A percentile compares a stretch with the other conserved stretches of the same genome.
Conservation (phyloP, 2,888 invertebrate genomes). For the Plebejus argus region DNA sequence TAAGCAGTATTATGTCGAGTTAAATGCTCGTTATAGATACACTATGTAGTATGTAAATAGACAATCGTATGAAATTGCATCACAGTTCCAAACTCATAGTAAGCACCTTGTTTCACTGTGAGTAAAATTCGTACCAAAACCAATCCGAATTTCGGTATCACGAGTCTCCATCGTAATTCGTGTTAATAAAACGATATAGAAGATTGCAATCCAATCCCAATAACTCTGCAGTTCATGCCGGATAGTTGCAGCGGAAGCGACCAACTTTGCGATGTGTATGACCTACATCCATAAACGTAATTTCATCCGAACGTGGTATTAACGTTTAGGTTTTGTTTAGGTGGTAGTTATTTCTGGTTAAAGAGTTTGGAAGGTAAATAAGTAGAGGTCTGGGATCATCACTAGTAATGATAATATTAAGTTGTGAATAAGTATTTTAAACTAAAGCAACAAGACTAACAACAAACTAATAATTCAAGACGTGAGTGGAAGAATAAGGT, state of each 20-base stretch:
- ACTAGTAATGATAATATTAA: no score
- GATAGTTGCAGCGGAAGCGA: conserved; percentile 10
- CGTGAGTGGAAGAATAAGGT: no score
- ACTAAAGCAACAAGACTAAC: no score
- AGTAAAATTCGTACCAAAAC: background rate
- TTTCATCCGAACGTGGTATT: background rate
- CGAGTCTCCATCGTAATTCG: conserved; percentile 15
- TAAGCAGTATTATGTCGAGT: background rate
- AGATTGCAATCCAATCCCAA: conserved; percentile 22
- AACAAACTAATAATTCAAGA: no score
- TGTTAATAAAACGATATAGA: conserved; percentile 22
- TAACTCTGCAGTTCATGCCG: conserved; percentile 21
- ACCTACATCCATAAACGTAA: conserved; percentile 23
- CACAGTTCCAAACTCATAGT: background rate
- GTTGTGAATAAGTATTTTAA: no score
- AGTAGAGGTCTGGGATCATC: background rate
- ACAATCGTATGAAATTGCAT: background rate
- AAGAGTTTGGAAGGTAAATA: background rate
- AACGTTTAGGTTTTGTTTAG: background rate
- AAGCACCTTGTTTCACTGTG: background rate
- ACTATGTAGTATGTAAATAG: no score
- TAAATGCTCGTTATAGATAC: background rate
- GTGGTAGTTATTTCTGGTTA: background rate
- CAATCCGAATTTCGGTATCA: conserved; percentile 9
- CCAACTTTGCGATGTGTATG: background rate